Percentiles rank a stretch among this genome's conserved stretches.
These are phyloP conservation scores for Nymphalis urticae DNA, from an alignment of 2,888 invertebrate species.

Conservation along the genomic window DNA sequence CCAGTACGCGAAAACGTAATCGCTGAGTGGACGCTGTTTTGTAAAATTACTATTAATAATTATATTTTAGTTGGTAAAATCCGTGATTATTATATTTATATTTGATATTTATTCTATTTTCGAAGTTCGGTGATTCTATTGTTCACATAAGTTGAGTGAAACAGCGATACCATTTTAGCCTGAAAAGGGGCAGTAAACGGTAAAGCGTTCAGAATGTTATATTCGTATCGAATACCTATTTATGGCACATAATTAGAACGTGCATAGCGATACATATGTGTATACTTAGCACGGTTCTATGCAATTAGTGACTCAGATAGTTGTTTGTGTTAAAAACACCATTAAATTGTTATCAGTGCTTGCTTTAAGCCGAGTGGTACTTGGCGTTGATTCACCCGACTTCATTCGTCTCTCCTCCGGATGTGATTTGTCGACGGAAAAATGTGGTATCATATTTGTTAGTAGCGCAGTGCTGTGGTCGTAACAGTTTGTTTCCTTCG, in stretches of 20 bases:
- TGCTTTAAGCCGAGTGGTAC: conserved; percentile 54
- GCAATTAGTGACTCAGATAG: conserved; percentile 37
- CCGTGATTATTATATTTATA: not conserved
- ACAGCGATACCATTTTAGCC: conserved; percentile 53
- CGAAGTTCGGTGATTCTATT: conserved; percentile 41
- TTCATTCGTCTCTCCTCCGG: conserved; percentile 68
- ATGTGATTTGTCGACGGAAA: conserved; percentile 80
- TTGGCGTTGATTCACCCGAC: conserved; percentile 70
- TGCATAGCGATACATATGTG: conserved; percentile 32
- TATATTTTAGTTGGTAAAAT: not conserved
- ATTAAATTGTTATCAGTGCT: conserved; percentile 62
- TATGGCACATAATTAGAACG: conserved; percentile 32
- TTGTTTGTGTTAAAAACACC: conserved; percentile 51
- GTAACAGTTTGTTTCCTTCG: conserved; percentile 73
- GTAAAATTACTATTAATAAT: conserved; percentile 33
- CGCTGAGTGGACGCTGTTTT: conserved; percentile 65
- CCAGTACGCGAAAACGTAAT: conserved; percentile 70
- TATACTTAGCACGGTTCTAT: conserved; percentile 22
- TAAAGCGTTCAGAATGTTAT: conserved; percentile 44
- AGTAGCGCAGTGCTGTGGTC: conserved; percentile 65
- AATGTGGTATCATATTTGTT: conserved; percentile 74
- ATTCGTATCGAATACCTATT: conserved; percentile 38
- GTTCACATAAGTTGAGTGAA: conserved; percentile 48
- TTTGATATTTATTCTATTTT: not conserved
- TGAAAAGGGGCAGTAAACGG: conserved; percentile 44